Percentiles rank a stretch among this genome's conserved stretches.
Evolutionary conservation across 1,140 invertebrate species (phyloP).

Genomic region (Drosophila chauvacae): DNA sequence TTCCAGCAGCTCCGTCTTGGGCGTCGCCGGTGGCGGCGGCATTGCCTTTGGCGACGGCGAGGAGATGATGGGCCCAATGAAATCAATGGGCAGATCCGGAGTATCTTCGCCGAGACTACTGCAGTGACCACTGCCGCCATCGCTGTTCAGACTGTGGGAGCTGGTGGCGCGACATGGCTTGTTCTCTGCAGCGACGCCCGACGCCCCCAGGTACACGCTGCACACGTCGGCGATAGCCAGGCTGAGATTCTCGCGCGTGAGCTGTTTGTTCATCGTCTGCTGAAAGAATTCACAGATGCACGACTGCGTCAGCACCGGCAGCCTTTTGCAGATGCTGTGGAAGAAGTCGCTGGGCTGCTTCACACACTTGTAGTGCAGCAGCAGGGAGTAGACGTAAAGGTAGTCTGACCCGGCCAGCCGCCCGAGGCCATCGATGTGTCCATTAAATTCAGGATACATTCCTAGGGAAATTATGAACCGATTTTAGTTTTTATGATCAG

Average conservation of each 20-base stretch:
- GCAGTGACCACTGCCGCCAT: constrained; percentile 7
- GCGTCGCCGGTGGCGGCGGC: constrained; percentile 57
- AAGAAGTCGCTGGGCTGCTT: constrained; percentile 56
- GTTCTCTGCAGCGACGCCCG: too few species aligned
- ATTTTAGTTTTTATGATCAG: too few species aligned
- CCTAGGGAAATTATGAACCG: constrained; percentile 25
- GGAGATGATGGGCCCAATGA: neutral
- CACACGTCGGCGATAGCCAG: constrained; percentile 50
- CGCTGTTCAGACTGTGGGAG: constrained; percentile 2
- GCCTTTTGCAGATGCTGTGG: constrained; percentile 66
- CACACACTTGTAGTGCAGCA: constrained; percentile 76
- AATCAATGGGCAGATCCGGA: neutral
- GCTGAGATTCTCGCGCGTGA: constrained; percentile 46
- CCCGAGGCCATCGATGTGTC: constrained; percentile 32
- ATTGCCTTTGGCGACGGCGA: constrained; percentile 7
- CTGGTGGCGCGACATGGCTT: constrained; percentile 1
- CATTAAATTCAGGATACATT: constrained; percentile 64
- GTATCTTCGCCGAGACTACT: constrained; percentile 7
- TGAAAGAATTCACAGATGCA: constrained; percentile 63
- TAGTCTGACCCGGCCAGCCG: constrained; percentile 52
- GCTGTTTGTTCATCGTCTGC: constrained; percentile 31
- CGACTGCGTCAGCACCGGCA: constrained; percentile 52
- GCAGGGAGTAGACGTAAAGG: constrained; percentile 65
- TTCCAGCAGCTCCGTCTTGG: constrained; percentile 68
- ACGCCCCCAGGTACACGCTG: neutral